Evolutionary conservation across 64 coral and sea anemone species (phyloP), one percentile per base, ranked within the genome.

Genomic region (Pocillopora verrucosa): DNA sequence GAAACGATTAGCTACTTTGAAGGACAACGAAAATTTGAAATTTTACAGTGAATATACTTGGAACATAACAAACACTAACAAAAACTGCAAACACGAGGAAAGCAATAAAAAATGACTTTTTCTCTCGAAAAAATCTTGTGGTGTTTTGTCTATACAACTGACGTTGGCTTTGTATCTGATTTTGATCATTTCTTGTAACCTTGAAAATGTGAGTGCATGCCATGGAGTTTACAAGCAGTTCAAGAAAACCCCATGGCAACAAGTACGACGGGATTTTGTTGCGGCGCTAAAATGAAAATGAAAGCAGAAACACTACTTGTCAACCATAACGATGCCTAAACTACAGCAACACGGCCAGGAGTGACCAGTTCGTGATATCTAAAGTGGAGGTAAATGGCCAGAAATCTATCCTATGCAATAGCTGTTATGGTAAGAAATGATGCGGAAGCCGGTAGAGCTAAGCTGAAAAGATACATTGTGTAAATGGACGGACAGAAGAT

Each of bases 401-500:
- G 87, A 61, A 89, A 60, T 65, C 87, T 58, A 45, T 89, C 87
- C 14, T 61, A 4, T 38, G 87, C 62, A 10, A 89, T 89, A 14
- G 75, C 87, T 11, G 75, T 78, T 61, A 89, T 20, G 7, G 74
- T 78, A 0, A 76, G 78, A 64, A 89, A 89, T 22, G 87, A 89
- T 56, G 41, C 75, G 20, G 37, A 77, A 17, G 75, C 41, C 36
- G 56, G 15, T 3, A 77, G 41, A 20, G 19, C 22, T 56, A 45
- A 20, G 19, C 16, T 9, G 41, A 45, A 77, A 77, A n/a, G 56
- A 56, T 45, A 77, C 2, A 36, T 20, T 38, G 65, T 72, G 16
- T 72, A 57, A 10, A 57, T 9, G 20, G 38, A 26, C 26, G 63
- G 82, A 41, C 82, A 85, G 2, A 85, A 30, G 11, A 62, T 35